phyloP scores from a whole-genome alignment of 2,888 invertebrate species.

The Galerucella calmariensis region DNA sequence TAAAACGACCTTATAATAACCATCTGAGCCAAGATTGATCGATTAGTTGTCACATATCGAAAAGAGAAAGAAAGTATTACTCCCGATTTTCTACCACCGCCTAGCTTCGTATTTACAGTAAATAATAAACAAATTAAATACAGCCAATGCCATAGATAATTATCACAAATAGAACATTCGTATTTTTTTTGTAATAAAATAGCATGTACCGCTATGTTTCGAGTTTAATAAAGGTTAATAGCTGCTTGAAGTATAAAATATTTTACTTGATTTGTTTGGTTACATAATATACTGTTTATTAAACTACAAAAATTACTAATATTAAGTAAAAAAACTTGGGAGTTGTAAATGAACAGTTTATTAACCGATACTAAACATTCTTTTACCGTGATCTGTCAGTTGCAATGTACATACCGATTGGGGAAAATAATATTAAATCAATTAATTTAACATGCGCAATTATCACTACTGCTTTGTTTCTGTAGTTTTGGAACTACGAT shows the following conservation, averaged over 20 bases:
- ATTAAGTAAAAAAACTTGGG: constrained; percentile 15
- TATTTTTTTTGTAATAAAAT: constrained; percentile 2
- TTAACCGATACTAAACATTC: constrained; percentile 25
- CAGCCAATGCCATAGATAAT: constrained; percentile 14
- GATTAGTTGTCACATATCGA: constrained; percentile 15
- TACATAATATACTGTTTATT: background rate
- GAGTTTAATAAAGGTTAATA: constrained; percentile 17
- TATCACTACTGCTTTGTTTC: constrained; percentile 74
- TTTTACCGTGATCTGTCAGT: constrained; percentile 21
- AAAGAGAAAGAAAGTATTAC: constrained; percentile 1
- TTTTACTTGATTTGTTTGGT: background rate
- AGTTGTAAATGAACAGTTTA: constrained; percentile 2
- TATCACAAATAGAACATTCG: constrained; percentile 22
- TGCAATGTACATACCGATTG: constrained; percentile 15
- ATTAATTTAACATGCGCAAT: constrained; percentile 59
- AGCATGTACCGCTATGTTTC: background rate
- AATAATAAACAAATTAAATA: constrained; percentile 12
- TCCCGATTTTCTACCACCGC: constrained; percentile 17
- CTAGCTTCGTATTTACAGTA: constrained; percentile 16
- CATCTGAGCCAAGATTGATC: constrained; percentile 18
- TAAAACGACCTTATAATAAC: constrained; percentile 8
- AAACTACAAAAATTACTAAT: background rate
- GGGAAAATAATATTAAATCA: constrained; percentile 19
- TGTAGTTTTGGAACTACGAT: constrained; percentile 85
- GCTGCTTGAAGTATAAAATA: background rate